These are phyloP conservation scores for human DNA, from an alignment of 2,113 vertebrate genomes.

Conservation along the genomic window DNA sequence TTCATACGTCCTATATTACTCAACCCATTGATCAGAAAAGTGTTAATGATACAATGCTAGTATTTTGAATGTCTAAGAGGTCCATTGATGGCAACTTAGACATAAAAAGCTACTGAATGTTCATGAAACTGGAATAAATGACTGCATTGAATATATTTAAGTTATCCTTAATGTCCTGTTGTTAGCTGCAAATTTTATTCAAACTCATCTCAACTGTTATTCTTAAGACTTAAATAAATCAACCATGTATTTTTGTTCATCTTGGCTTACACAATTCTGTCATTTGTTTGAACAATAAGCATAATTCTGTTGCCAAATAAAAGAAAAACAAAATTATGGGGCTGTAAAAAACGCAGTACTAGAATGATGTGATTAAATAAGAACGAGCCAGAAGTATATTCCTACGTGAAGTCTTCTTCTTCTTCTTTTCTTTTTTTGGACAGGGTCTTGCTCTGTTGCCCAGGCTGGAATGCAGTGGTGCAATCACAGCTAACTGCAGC, in stretches of 20 bases:
- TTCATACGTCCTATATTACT: conserved; percentile 80
- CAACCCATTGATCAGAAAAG: conserved; percentile 78
- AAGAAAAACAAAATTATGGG: conserved; percentile 12
- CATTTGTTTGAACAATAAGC: conserved; percentile 31
- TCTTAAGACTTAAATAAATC: conserved; percentile 48
- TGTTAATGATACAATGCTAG: conserved; percentile 75
- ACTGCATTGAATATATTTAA: conserved; percentile 50
- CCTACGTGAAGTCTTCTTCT: neutral
- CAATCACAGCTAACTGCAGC: no score
- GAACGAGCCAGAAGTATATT: neutral
- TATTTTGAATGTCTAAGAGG: conserved; percentile 74
- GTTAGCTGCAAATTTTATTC: conserved; percentile 49
- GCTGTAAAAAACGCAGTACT: neutral
- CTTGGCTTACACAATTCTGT: neutral
- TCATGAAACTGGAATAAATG: conserved; percentile 52
- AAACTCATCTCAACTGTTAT: neutral
- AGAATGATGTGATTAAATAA: neutral
- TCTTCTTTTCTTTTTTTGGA: neutral
- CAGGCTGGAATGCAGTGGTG: no score
- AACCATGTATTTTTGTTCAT: conserved; percentile 18
- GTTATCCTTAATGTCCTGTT: conserved; percentile 36
- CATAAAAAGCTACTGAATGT: conserved; percentile 13
- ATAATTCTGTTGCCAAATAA: conserved; percentile 16
- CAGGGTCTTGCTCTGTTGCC: no score
- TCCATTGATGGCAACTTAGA: conserved; percentile 53